Evolutionary conservation across 2,888 invertebrate genomes (phyloP), one percentile per base, ranked within the genome.

Genomic region (Exocentrus adspersus): DNA sequence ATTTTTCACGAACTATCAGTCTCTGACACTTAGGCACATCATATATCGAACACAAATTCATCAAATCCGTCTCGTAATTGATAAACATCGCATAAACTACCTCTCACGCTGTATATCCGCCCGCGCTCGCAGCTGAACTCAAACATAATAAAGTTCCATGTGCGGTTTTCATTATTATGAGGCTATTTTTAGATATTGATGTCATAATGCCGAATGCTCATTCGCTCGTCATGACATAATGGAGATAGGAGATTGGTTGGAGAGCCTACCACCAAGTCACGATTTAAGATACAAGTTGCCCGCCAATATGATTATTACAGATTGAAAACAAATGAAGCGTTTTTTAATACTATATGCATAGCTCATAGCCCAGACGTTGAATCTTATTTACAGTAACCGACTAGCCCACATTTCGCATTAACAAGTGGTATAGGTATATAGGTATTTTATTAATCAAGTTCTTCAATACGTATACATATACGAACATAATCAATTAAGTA

Each of bases 121-220:
- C 78, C 78, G 78, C 74, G 73, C 75, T 76, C 76, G 76, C 75
- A 74, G 78, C 79, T 77, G 77, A 78, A 80, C 81, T 80, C 80
- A 79, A 81, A 79, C 78, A 77, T 77, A 73, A 77, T 75, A 77
- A 77, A 77, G 78, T 74, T 78, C 77, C 76, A 76, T 76, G 74
- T 75, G 76, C 77, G 75, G 74, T 73, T 74, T 77, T 75, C 74
- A 70, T 78, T 79, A 79, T 79, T 79, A 79, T 76, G 73, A 73
- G 62, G 75, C 77, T 79, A 79, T 79, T 80, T 80, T 81, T 81
- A 81, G 76, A 74, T 67, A 72, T 72, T 81, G 79, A 80, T 80
- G 79, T 81, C 80, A 82, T 68, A 68, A 71, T 50, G 12, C 21
- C 21, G 45, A 37, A 3, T 2, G 42, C 6, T 64, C 48, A 80